Percentiles rank a stretch among this genome's conserved stretches.
Conservation (phyloP, 1,140 invertebrate species). For the Nomia melanderi region DNA sequence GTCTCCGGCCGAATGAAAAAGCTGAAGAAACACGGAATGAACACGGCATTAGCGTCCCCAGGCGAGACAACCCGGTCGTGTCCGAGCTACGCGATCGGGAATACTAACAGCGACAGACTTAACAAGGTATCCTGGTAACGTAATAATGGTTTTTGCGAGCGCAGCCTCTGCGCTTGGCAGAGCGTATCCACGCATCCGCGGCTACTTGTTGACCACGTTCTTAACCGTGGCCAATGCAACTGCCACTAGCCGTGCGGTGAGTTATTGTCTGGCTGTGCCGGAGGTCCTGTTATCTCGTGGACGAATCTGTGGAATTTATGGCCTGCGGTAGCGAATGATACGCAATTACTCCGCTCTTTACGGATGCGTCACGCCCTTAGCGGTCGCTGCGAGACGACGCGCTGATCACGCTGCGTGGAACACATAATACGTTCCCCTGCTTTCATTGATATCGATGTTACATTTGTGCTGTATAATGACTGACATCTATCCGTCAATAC, state of each 20-base stretch:
- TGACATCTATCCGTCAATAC: background rate
- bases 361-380: slow-evolving; percentile 17
- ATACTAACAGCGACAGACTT: background rate
- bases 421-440: no score
- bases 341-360: slow-evolving; percentile 76
- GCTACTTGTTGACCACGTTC: slow-evolving; percentile 75
- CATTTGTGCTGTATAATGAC: background rate
- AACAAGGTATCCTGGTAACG: slow-evolving; percentile 57
- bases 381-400: slow-evolving; percentile 30
- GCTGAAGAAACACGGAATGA: background rate
- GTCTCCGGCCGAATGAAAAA: background rate
- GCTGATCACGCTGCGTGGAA: background rate
- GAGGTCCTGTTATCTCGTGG: slow-evolving; percentile 68
- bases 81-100: slow-evolving; percentile 9
- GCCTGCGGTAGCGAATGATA: slow-evolving; percentile 72
- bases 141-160: slow-evolving; percentile 61
- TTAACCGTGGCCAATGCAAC: slow-evolving; percentile 54
- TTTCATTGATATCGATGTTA: background rate
- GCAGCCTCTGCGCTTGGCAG: slow-evolving; percentile 47
- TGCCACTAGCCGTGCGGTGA: slow-evolving; percentile 59
- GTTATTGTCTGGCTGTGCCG: slow-evolving; percentile 69
- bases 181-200: slow-evolving; percentile 63
- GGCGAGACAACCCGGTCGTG: background rate
- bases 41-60: background rate
- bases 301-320: slow-evolving; percentile 75